Base-by-base conservation (phyloP, 2,113 vertebrate genomes). In the Plestiodon gilberti region DNA sequence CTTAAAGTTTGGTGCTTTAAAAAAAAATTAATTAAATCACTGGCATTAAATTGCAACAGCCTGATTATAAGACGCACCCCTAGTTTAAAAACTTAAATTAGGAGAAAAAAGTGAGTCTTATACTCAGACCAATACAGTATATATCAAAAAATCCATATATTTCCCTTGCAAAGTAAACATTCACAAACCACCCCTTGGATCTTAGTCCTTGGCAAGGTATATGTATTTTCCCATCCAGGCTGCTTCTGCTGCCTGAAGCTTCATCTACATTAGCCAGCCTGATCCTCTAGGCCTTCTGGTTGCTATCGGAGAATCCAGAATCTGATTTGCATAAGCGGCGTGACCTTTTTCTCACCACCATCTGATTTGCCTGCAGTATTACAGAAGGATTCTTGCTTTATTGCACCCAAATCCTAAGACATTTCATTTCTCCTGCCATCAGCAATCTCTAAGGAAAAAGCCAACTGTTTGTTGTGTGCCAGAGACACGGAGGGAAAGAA, bases 351-450 rank as follows among this genome's bases (percentile, higher is more conserved):
- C 62, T 82, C 78, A 22, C 71, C 25, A 13, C 48, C 61, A 75
- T 84, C 77, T 75, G 70, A 75, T 75, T 75, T 88, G 76, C 57
- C 82, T 88, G 67, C 82, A 79, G 40, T 57, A 17, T 84, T 64
- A 80, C 18, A 40, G 81, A 57, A 83, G 43, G 61, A 81, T 84
- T 48, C 77, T 43, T 67, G 61, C 69, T 81, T 81, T 84, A 76
- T 75, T 81, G 70, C 82, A 69, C 77, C 82, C 69, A 67, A 75
- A 59, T 67, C 61, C 69, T 70, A 73, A 75, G 61, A 73, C 57
- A 8, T 88, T 84, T 61, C 28, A 33, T 84, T 84, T 80, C 48
- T 79, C 87, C 22, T 61, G 62, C 70, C 48, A 65, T 43, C 14
- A 81, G 87, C 61, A 59, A 38, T 65, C 20, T 48, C 70, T 33